These are phyloP conservation scores for Esox lucius DNA, from an alignment of 2,797 vertebrate genomes.

Conservation along the genomic window DNA sequence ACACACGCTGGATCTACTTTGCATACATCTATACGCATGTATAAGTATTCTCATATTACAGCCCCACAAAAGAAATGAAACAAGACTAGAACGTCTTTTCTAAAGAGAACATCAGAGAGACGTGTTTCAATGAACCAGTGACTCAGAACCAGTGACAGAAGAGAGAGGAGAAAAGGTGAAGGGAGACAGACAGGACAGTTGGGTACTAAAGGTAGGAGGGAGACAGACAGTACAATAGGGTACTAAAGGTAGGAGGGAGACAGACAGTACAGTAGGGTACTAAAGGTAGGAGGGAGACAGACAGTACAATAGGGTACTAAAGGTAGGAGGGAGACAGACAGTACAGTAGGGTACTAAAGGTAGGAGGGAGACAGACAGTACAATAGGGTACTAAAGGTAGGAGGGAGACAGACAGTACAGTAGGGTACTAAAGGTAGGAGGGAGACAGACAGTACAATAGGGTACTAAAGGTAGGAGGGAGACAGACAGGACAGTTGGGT, in stretches of 20 bases:
- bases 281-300: no score
- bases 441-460: no score
- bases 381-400: no score
- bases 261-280: background rate
- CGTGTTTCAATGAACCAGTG: background rate
- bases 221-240: background rate
- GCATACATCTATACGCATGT: background rate
- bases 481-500: background rate
- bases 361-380: no score
- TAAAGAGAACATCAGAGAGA: background rate
- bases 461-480: background rate
- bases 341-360: background rate
- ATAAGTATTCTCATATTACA: background rate
- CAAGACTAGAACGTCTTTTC: background rate
- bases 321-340: background rate
- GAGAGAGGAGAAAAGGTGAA: background rate
- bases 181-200: background rate
- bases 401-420: background rate
- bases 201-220: background rate
- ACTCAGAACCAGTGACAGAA: background rate
- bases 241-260: background rate
- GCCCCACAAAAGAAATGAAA: background rate
- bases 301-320: no score
- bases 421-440: background rate
- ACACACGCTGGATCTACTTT: background rate